These are phyloP conservation scores for Danionella cerebrum DNA, from an alignment of 2,113 vertebrate species.

Conservation along the genomic window DNA sequence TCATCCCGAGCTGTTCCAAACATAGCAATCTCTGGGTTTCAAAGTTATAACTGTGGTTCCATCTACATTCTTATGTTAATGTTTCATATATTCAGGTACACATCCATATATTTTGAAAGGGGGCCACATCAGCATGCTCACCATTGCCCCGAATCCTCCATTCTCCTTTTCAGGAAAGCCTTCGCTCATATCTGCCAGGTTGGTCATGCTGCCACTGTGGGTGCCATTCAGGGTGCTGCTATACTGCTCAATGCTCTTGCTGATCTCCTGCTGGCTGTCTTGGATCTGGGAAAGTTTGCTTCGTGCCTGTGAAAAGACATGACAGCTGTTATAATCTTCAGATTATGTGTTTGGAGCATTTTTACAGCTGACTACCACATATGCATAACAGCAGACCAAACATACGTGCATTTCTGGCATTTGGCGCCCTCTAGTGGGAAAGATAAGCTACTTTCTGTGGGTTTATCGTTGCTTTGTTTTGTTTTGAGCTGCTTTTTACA, in stretches of 20 bases:
- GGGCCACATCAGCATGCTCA: too few species aligned
- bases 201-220: constrained; percentile 80
- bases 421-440: constrained; percentile 20
- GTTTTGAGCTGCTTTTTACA: too few species aligned
- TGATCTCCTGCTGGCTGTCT: constrained; percentile 82
- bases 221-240: constrained; percentile 78
- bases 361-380: not conserved
- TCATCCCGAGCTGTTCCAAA: too few species aligned
- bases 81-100: too few species aligned
- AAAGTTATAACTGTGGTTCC: too few species aligned
- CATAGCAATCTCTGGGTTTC: too few species aligned
- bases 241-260: constrained; percentile 77
- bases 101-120: too few species aligned
- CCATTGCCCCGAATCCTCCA: constrained; percentile 70
- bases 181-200: constrained; percentile 82
- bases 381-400: not conserved
- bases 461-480: too few species aligned
- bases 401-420: not conserved
- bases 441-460: too few species aligned
- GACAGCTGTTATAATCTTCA: not conserved
- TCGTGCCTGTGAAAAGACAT: constrained; percentile 68
- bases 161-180: constrained; percentile 75
- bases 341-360: not conserved
- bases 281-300: constrained; percentile 88
- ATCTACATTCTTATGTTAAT: too few species aligned